Conservation (phyloP, 1,140 invertebrate genomes). For the Tenebrio molitor region DNA sequence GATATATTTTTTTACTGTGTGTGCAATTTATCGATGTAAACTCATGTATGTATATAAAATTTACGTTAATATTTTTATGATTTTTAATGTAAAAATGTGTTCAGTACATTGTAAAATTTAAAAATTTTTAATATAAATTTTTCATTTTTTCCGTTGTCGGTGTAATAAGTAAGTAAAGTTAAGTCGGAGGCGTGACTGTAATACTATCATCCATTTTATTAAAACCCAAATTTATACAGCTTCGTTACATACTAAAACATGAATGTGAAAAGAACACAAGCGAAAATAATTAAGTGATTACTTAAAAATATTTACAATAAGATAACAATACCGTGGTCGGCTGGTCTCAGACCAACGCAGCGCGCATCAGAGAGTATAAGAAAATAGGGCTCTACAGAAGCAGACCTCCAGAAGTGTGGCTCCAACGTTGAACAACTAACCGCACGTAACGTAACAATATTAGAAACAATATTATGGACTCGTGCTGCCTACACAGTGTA, state of each 20-base stretch:
- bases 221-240: conserved; percentile 67
- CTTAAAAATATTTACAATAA: conserved; percentile 68
- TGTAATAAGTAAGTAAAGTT: background rate
- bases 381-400: conserved; percentile 65
- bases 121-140: conserved; percentile 47
- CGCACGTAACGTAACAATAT: conserved; percentile 41
- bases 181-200: conserved; percentile 33
- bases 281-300: conserved; percentile 66
- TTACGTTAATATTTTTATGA: conserved; percentile 58
- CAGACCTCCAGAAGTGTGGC: conserved; percentile 57
- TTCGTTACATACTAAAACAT: conserved; percentile 65
- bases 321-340: conserved; percentile 65
- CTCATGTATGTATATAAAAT: conserved; percentile 56
- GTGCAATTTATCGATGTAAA: conserved; percentile 55
- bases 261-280: conserved; percentile 66
- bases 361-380: conserved; percentile 60
- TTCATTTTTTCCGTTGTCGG: conserved; percentile 10
- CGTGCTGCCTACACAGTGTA: conserved; percentile 40
- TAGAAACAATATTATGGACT: conserved; percentile 46
- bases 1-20: conserved; percentile 52
- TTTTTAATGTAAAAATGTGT: conserved; percentile 60
- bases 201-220: conserved; percentile 67
- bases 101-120: conserved; percentile 57
- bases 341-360: conserved; percentile 65
- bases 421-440: conserved; percentile 51